A percentile compares a stretch with the other conserved stretches of the same genome.
phyloP scores from a whole-genome alignment of 2,113 vertebrate species.

The Cnemophilus loriae region DNA sequence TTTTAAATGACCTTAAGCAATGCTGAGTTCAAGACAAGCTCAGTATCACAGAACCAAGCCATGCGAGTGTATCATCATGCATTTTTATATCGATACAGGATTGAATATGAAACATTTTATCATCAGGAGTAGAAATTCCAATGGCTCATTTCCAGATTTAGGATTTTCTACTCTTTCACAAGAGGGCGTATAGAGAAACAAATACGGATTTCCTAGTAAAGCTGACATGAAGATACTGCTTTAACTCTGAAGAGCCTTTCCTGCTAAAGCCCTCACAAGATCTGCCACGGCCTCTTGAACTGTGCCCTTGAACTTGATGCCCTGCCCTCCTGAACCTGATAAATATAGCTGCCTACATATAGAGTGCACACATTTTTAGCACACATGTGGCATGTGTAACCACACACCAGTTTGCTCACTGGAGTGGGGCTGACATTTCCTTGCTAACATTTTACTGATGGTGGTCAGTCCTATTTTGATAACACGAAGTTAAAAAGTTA shows the following conservation, averaged over 20 bases:
- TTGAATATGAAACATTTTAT: background rate
- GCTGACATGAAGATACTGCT: background rate
- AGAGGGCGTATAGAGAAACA: background rate
- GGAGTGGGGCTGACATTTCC: background rate
- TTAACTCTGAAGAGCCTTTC: background rate
- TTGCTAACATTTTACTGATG: background rate
- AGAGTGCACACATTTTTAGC: background rate
- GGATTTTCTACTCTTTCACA: background rate
- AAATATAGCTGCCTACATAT: background rate
- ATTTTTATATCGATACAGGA: background rate
- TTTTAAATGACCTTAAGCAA: background rate
- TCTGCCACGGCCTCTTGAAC: background rate
- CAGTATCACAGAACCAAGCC: background rate
- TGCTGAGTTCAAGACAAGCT: background rate
- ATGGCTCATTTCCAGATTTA: background rate
- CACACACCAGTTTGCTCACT: background rate
- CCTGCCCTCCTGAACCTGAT: background rate
- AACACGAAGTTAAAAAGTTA: background rate
- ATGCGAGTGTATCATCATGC: rapidly evolving
- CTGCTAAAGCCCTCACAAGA: background rate
- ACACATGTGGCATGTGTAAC: background rate
- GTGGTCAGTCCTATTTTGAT: background rate
- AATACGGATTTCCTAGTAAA: background rate
- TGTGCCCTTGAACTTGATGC: background rate
- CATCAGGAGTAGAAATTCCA: background rate